Percentiles rank a stretch among this genome's conserved stretches.
phyloP scores from a whole-genome alignment of 2,888 invertebrate genomes.

The Dicyrtoma fusca region DNA sequence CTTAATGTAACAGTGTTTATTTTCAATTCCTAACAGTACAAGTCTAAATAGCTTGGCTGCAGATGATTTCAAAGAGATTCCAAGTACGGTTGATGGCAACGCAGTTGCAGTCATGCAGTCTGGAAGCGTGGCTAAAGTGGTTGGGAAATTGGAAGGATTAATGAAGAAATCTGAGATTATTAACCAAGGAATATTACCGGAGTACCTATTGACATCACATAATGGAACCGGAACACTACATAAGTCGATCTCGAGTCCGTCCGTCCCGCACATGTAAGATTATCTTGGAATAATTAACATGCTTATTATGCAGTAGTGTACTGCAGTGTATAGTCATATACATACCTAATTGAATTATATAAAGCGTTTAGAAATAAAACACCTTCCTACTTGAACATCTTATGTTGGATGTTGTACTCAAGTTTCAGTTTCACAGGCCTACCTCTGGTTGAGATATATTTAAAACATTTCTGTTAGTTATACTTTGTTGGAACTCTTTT shows the following conservation, averaged over 20 bases:
- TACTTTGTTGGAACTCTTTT: no score
- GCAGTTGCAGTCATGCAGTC: slow-evolving; percentile 39
- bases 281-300: no score
- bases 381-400: no score
- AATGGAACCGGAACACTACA: slow-evolving; percentile 54
- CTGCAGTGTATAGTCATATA: no score
- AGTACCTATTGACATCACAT: slow-evolving; percentile 45
- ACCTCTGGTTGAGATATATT: no score
- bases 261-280: slow-evolving; percentile 45
- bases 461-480: no score
- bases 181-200: slow-evolving; percentile 1
- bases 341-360: no score
- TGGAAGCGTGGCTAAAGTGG: slow-evolving; percentile 44
- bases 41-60: slow-evolving; percentile 56
- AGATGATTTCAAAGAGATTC: slow-evolving; percentile 44
- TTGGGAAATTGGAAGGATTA: slow-evolving; percentile 47
- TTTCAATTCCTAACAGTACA: slow-evolving; percentile 42
- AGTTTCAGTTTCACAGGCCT: no score
- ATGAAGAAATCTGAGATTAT: slow-evolving; percentile 26
- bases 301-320: no score
- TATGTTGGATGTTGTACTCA: no score
- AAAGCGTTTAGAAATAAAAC: not conserved
- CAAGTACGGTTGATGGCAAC: slow-evolving; percentile 44
- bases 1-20: no score
- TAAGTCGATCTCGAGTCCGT: slow-evolving; percentile 56